Conservation (phyloP, 1,140 invertebrate genomes). For the Euborellia annulipes region DNA sequence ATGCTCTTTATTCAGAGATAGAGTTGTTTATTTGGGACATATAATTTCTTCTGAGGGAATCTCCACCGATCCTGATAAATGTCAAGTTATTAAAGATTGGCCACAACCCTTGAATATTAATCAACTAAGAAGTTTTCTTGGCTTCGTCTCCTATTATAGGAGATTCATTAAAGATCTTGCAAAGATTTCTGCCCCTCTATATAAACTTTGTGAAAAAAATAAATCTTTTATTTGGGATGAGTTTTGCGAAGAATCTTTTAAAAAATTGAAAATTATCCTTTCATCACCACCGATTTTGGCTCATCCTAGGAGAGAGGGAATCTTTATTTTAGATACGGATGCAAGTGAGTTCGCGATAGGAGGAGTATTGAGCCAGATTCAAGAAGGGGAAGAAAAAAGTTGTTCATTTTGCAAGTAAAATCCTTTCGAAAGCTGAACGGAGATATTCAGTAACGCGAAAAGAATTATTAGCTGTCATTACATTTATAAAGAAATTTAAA, state of each 20-base stretch:
- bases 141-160: slow-evolving; percentile 23
- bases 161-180: slow-evolving; percentile 18
- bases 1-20: slow-evolving; percentile 3
- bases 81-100: slow-evolving; percentile 9
- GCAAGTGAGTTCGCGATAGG: slow-evolving; percentile 19
- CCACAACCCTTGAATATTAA: slow-evolving; percentile 8
- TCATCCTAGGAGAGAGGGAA: slow-evolving; percentile 14
- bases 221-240: slow-evolving; percentile 3
- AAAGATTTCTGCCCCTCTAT: slow-evolving; percentile 16
- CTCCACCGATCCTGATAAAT: slow-evolving; percentile 10
- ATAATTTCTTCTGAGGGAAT: slow-evolving; percentile 10
- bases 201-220: slow-evolving; percentile 13
- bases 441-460: no score
- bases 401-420: slow-evolving; percentile 18
- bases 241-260: slow-evolving; percentile 18
- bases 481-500: no score
- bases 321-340: slow-evolving; percentile 21
- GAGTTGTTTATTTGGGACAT: slow-evolving; percentile 4
- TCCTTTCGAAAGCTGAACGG: slow-evolving; percentile 18
- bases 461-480: no score
- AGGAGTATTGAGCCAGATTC: slow-evolving; percentile 20
- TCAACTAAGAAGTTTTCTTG: slow-evolving; percentile 23
- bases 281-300: slow-evolving; percentile 22
- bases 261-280: slow-evolving; percentile 24
- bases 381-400: slow-evolving; percentile 15